phyloP scores from a whole-genome alignment of 2,113 vertebrate genomes.

The Microcebus tavaratra region DNA sequence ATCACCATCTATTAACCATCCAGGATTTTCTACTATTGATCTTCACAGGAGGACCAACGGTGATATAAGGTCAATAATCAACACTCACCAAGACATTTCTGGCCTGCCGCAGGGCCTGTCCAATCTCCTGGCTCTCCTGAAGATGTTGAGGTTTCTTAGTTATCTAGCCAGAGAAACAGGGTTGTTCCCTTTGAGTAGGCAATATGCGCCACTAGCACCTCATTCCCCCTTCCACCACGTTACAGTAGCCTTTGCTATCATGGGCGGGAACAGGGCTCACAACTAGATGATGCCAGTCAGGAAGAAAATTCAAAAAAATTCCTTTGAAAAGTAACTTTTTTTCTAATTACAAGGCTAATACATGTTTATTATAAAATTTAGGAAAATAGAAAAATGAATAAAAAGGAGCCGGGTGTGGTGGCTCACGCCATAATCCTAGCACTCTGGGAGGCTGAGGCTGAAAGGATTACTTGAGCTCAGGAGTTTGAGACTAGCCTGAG shows the following conservation, averaged over 20 bases:
- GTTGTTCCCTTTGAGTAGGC: conserved; percentile 69
- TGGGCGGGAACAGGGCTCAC: neutral
- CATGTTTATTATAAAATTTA: neutral
- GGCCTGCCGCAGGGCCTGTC: conserved; percentile 80
- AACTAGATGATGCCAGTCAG: neutral
- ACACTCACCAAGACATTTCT: conserved; percentile 77
- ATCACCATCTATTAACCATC: neutral
- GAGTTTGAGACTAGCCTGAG: too few relatives aligned
- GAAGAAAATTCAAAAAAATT: conserved; percentile 7
- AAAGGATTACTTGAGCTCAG: too few relatives aligned
- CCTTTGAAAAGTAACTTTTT: neutral
- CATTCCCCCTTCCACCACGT: neutral
- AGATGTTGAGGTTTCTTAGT: conserved; percentile 77
- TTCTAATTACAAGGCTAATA: neutral
- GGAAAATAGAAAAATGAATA: neutral
- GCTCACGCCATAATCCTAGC: too few relatives aligned
- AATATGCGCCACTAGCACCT: neutral
- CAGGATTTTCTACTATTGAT: neutral
- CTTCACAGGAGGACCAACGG: neutral
- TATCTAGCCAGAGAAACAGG: conserved; percentile 83
- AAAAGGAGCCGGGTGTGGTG: neutral
- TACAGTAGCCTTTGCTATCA: neutral
- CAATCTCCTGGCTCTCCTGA: conserved; percentile 79
- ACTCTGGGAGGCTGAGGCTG: too few relatives aligned
- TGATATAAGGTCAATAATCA: neutral